These are phyloP conservation scores for Serranus cabrilla DNA, from an alignment of 2,797 vertebrate species.

Conservation along the genomic window DNA sequence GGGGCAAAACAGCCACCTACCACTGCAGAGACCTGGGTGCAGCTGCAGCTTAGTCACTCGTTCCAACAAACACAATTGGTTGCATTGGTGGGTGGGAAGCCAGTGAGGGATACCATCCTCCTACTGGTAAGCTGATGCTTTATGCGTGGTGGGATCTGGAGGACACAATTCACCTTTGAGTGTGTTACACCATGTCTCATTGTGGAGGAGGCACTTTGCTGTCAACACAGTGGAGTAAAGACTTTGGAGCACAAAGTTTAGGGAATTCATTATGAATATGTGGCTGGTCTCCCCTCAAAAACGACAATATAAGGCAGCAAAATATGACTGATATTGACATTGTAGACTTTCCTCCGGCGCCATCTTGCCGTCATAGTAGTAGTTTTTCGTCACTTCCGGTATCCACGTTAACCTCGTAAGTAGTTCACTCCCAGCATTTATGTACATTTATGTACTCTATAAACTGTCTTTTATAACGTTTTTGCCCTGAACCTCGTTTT, in stretches of 20 bases:
- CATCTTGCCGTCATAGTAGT: too few relatives aligned
- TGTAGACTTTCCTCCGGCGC: too few relatives aligned
- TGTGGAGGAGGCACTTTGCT: slow-evolving; percentile 6
- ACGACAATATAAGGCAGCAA: neutral
- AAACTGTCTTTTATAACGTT: too few relatives aligned
- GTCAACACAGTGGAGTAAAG: slow-evolving; percentile 5
- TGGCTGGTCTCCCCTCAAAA: neutral
- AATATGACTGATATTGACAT: neutral
- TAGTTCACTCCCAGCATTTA: too few relatives aligned
- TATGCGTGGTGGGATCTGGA: neutral
- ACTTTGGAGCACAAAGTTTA: neutral
- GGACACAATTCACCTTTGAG: slow-evolving; percentile 18
- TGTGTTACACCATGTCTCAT: neutral
- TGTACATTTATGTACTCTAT: too few relatives aligned
- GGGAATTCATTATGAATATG: neutral
- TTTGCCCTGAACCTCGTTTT: too few relatives aligned
- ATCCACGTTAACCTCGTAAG: too few relatives aligned
- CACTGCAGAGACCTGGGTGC: neutral
- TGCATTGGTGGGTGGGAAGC: slow-evolving; percentile 8
- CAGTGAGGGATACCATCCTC: slow-evolving; percentile 9
- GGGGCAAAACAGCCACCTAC: slow-evolving; percentile 16
- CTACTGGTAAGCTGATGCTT: neutral
- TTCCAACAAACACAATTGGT: neutral
- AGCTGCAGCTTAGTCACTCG: neutral
- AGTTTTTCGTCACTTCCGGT: too few relatives aligned